phyloP scores from a whole-genome alignment of 2,113 vertebrate genomes.

The Vireo altiloquus region DNA sequence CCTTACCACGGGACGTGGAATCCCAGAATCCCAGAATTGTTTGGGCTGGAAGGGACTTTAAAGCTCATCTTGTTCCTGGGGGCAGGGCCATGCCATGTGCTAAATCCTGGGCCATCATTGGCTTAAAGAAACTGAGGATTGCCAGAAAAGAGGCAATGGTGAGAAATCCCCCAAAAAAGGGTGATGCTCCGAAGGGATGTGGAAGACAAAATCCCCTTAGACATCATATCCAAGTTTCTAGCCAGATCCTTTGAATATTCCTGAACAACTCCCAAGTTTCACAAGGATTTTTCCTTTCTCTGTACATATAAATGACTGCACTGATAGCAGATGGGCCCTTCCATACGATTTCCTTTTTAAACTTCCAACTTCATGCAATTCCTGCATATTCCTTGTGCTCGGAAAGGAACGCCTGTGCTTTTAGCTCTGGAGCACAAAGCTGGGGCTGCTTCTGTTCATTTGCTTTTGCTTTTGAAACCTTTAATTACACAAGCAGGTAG shows the following conservation, averaged over 20 bases:
- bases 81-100: neutral
- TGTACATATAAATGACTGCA: neutral
- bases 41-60: neutral
- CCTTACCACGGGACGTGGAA: accelerated
- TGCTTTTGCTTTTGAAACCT: neutral
- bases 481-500: neutral
- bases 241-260: neutral
- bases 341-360: neutral
- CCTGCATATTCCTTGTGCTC: neutral
- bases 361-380: neutral
- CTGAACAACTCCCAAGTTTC: neutral
- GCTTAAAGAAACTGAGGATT: neutral
- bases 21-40: neutral
- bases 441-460: neutral
- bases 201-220: neutral
- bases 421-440: neutral
- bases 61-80: neutral
- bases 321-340: neutral
- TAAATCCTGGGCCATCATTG: accelerated
- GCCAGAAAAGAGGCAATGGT: neutral
- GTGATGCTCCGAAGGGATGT: neutral
- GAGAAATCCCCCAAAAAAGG: neutral
- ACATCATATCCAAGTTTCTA: neutral
- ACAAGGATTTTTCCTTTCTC: neutral
- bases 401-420: neutral